A percentile compares a stretch with the other conserved stretches of the same genome.
These are phyloP conservation scores for Burhinus bistriatus DNA, from an alignment of 2,113 vertebrate genomes.

Conservation along the genomic window DNA sequence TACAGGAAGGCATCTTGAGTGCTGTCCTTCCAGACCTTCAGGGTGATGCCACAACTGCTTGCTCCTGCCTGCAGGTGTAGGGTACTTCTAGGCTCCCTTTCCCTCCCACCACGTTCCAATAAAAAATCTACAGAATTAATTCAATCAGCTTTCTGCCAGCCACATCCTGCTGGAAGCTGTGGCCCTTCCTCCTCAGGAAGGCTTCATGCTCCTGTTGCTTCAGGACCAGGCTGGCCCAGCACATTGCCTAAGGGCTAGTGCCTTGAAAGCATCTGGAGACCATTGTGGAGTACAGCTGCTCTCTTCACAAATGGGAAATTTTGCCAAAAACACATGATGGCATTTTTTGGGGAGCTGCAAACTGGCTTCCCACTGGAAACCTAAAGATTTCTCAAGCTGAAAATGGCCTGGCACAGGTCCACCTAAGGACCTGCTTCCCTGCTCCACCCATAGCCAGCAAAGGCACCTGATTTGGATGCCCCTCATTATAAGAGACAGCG, in stretches of 20 bases:
- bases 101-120: fast-evolving
- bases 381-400: not conserved
- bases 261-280: not conserved
- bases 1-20: not conserved
- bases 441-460: not conserved
- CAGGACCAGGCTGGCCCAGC: not conserved
- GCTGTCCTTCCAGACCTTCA: not conserved
- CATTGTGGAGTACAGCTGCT: not conserved
- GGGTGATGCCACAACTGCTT: not conserved
- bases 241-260: not conserved
- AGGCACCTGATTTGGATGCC: not conserved
- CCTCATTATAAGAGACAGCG: not conserved
- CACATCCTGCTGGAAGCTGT: not conserved
- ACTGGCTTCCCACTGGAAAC: not conserved
- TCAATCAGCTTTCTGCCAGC: not conserved
- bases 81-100: not conserved
- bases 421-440: not conserved
- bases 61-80: not conserved
- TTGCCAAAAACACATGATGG: not conserved
- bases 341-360: not conserved
- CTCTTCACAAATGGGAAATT: not conserved
- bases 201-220: not conserved
- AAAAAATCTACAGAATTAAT: not conserved
- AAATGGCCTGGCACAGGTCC: not conserved
- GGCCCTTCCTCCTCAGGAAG: not conserved